These are phyloP conservation scores for Arion vulgaris DNA, from an alignment of 1,140 invertebrate species.

Conservation along the genomic window DNA sequence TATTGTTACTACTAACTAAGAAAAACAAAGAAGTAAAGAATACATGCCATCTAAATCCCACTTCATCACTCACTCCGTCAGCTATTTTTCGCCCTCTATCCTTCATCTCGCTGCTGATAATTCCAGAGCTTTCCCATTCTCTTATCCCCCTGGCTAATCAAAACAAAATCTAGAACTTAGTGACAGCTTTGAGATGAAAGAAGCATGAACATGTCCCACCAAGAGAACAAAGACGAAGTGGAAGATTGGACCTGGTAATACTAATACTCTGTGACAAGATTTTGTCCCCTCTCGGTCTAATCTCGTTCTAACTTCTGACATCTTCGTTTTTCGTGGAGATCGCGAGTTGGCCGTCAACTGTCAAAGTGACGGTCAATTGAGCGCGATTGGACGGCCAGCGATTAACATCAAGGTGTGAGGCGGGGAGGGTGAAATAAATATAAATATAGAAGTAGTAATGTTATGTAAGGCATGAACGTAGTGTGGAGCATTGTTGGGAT, in stretches of 20 bases:
- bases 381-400: neutral
- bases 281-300: neutral
- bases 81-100: too few species aligned
- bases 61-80: too few species aligned
- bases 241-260: neutral
- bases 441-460: too few species aligned
- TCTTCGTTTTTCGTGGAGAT: neutral
- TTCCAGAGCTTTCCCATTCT: neutral
- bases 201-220: neutral
- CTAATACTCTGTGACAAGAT: conserved; percentile 2
- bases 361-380: neutral
- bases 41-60: too few species aligned
- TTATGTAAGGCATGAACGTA: too few species aligned
- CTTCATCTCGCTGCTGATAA: neutral
- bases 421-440: too few species aligned
- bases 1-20: too few species aligned
- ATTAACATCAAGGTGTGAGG: neutral
- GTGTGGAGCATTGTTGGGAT: too few species aligned
- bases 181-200: neutral
- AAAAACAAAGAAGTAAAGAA: too few species aligned
- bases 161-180: neutral
- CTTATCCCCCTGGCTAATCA: conserved; percentile 8
- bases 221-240: neutral
- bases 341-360: neutral
- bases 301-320: conserved; percentile 5